phyloP scores from a whole-genome alignment of 2,888 invertebrate species.

The Sminthurides aquaticus region DNA sequence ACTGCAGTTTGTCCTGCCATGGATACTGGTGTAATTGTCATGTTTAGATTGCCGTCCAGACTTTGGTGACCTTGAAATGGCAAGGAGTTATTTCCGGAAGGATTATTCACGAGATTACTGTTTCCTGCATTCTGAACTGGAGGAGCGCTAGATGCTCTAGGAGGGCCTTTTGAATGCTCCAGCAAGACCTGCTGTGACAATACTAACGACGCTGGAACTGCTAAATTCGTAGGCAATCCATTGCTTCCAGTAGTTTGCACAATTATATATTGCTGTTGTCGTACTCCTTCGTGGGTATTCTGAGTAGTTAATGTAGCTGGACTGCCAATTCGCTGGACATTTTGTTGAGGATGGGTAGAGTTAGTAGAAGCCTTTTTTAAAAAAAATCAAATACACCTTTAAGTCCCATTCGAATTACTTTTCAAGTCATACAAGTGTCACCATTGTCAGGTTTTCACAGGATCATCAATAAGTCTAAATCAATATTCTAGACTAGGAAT shows the following conservation, averaged over 20 bases:
- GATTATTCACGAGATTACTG: slow-evolving; percentile 10
- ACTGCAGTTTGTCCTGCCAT: too few relatives aligned
- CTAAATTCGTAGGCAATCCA: slow-evolving; percentile 42
- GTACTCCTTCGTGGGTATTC: slow-evolving; percentile 22
- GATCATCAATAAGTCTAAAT: too few relatives aligned
- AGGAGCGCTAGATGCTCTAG: slow-evolving; percentile 77
- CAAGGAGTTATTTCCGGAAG: not conserved
- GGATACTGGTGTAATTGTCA: slow-evolving; percentile 22
- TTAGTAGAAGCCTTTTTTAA: not conserved
- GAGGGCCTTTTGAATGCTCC: slow-evolving; percentile 52
- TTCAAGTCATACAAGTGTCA: too few relatives aligned
- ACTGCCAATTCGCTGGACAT: slow-evolving; percentile 10
- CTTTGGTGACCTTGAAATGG: slow-evolving; percentile 11
- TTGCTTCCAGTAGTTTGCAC: slow-evolving; percentile 42
- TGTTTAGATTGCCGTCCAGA: not conserved
- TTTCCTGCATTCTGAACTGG: slow-evolving; percentile 52
- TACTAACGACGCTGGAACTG: slow-evolving; percentile 40
- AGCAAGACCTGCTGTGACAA: slow-evolving; percentile 38
- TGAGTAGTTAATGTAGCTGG: slow-evolving; percentile 1
- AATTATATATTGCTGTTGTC: slow-evolving; percentile 42
- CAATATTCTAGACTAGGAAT: too few relatives aligned
- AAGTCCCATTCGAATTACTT: too few relatives aligned
- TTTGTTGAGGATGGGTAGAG: not conserved
- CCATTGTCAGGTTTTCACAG: too few relatives aligned
- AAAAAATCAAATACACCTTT: too few relatives aligned